A percentile compares a stretch with the other conserved stretches of the same genome.
Conservation (phyloP, 1,140 invertebrate species). For the Bicyclus anynana region DNA sequence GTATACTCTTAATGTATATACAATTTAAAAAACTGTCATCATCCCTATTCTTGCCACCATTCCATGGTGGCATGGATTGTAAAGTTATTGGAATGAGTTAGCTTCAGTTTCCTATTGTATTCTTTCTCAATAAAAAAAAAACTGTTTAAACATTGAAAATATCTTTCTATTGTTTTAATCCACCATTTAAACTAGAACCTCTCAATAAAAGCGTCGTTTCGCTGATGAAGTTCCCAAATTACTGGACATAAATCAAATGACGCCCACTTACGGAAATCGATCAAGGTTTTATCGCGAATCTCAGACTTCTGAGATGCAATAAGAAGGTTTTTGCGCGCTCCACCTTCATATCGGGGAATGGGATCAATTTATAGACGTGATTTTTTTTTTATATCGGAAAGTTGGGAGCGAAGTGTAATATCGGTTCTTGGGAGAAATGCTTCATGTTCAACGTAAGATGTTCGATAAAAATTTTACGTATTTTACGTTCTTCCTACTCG, state of each 20-base stretch:
- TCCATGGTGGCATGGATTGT: too few species aligned
- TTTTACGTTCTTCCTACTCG: too few species aligned
- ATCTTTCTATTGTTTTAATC: too few species aligned
- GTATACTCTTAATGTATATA: too few species aligned
- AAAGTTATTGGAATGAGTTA: too few species aligned
- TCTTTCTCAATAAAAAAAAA: too few species aligned
- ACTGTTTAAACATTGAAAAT: too few species aligned
- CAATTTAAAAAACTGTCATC: too few species aligned
- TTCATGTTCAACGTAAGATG: not conserved
- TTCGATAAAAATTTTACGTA: not conserved
- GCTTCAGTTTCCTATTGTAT: too few species aligned
- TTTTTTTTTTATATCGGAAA: constrained; percentile 9
- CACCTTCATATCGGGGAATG: constrained; percentile 42
- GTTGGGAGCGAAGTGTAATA: not conserved
- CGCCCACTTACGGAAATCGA: constrained; percentile 28
- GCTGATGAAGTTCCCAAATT: constrained; percentile 5
- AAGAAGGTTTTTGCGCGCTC: constrained; percentile 37
- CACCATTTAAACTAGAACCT: not conserved
- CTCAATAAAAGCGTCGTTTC: not conserved
- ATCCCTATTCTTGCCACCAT: too few species aligned
- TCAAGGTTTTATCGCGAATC: constrained; percentile 37
- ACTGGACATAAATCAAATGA: constrained; percentile 7
- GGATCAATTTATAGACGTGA: constrained; percentile 29
- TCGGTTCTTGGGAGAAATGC: not conserved
- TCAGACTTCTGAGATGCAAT: constrained; percentile 41